Evolutionary conservation across 2,797 vertebrate species (phyloP).

Genomic region (Lophius americanus): DNA sequence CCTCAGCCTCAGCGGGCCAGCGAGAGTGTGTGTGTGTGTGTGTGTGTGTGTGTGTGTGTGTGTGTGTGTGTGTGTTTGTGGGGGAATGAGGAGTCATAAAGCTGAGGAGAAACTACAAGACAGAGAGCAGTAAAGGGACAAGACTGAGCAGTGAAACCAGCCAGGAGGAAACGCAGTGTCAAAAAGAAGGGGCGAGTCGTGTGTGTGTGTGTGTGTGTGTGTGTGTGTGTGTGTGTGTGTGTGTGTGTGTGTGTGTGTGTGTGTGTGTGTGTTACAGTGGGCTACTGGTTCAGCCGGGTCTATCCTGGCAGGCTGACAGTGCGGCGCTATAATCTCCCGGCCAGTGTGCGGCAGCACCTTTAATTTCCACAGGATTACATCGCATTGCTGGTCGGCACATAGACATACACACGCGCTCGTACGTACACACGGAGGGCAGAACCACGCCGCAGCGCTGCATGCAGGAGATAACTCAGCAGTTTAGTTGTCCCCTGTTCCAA

Average conservation of each 20-base stretch:
- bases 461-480: constrained; percentile 86
- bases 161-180: constrained; percentile 36
- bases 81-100: constrained; percentile 17
- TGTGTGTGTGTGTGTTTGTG: constrained; percentile 23
- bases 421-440: constrained; percentile 58
- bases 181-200: constrained; percentile 54
- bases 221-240: constrained; percentile 27
- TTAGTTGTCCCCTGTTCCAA: constrained; percentile 79
- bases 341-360: constrained; percentile 85
- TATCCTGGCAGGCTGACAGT: constrained; percentile 78
- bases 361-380: constrained; percentile 84
- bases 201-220: constrained; percentile 22
- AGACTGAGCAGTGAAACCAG: constrained; percentile 20
- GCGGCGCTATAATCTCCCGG: constrained; percentile 79
- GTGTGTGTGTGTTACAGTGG: constrained; percentile 45
- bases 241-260: constrained; percentile 24
- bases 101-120: constrained; percentile 33
- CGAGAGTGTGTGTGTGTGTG: constrained; percentile 8
- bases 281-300: constrained; percentile 55
- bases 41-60: constrained; percentile 19
- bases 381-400: constrained; percentile 61
- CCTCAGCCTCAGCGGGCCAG: constrained; percentile 20
- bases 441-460: constrained; percentile 77
- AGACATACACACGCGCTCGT: constrained; percentile 48
- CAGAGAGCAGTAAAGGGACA: constrained; percentile 38